These are phyloP conservation scores for Calonectris borealis DNA, from an alignment of 2,113 vertebrate genomes.

Conservation along the genomic window DNA sequence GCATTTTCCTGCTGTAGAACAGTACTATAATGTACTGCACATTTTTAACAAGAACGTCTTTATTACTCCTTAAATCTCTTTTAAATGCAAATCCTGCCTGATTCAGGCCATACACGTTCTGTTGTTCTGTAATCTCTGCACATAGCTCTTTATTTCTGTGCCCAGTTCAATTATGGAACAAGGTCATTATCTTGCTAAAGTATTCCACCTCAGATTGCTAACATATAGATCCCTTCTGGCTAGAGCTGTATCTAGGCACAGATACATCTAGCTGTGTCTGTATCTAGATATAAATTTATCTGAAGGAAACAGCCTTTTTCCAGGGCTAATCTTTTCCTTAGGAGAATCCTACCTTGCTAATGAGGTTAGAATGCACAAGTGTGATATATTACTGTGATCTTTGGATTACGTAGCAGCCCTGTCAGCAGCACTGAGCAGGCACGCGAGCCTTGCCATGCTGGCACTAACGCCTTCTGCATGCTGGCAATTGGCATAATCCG, in stretches of 20 bases:
- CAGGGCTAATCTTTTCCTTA: neutral
- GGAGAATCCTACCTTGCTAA: neutral
- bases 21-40: neutral
- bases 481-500: neutral
- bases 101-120: neutral
- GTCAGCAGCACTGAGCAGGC: neutral
- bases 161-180: neutral
- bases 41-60: neutral
- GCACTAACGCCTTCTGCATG: neutral
- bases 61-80: neutral
- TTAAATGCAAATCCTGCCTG: neutral
- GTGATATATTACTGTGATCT: neutral
- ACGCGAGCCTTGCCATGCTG: fast-evolving
- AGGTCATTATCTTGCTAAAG: neutral
- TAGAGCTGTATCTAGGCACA: neutral
- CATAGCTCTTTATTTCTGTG: neutral
- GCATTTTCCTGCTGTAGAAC: neutral
- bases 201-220: neutral
- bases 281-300: neutral
- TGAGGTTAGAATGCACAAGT: neutral
- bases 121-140: neutral
- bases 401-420: neutral
- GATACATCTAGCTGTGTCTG: too few species aligned
- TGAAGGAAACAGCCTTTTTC: neutral
- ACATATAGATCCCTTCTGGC: neutral